Conservation (phyloP, 2,797 vertebrate species). For the Oryzias dopingdopingensis region DNA sequence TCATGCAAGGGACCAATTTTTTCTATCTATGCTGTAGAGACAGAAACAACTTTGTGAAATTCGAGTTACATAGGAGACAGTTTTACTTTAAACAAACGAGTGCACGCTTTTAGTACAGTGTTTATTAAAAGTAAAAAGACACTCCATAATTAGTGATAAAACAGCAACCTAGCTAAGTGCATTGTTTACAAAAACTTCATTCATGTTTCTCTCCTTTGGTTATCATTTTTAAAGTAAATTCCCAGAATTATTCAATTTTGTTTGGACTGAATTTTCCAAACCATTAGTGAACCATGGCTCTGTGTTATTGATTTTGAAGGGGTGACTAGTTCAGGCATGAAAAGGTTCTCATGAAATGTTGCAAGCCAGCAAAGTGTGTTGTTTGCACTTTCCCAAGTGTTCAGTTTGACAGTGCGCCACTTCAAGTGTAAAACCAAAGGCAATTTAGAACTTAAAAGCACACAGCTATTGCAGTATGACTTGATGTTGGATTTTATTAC, state of each 20-base stretch:
- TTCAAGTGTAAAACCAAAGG: slow-evolving; percentile 33
- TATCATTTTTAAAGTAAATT: slow-evolving; percentile 4
- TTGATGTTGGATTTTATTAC: not conserved
- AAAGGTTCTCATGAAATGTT: slow-evolving; percentile 19
- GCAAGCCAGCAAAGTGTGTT: slow-evolving; percentile 18
- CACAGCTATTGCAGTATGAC: not conserved
- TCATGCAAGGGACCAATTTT: too few species aligned
- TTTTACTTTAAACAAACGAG: too few species aligned
- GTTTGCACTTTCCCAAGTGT: slow-evolving; percentile 25
- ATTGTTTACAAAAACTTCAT: not conserved
- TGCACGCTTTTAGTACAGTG: too few species aligned
- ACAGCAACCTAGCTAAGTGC: not conserved
- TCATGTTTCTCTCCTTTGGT: not conserved
- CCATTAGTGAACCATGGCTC: slow-evolving; percentile 23
- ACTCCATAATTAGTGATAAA: not conserved
- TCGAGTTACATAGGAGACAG: too few species aligned
- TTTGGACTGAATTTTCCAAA: slow-evolving; percentile 10
- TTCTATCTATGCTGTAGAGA: too few species aligned
- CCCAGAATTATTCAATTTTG: slow-evolving; percentile 16
- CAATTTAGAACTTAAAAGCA: slow-evolving; percentile 6
- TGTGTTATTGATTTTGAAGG: slow-evolving; percentile 23
- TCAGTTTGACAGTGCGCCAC: slow-evolving; percentile 14
- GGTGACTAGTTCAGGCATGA: slow-evolving; percentile 26
- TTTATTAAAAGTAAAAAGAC: too few species aligned
- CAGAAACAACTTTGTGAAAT: too few species aligned